Conservation (phyloP, 2,113 vertebrate genomes). For the Tylochromis polylepis region DNA sequence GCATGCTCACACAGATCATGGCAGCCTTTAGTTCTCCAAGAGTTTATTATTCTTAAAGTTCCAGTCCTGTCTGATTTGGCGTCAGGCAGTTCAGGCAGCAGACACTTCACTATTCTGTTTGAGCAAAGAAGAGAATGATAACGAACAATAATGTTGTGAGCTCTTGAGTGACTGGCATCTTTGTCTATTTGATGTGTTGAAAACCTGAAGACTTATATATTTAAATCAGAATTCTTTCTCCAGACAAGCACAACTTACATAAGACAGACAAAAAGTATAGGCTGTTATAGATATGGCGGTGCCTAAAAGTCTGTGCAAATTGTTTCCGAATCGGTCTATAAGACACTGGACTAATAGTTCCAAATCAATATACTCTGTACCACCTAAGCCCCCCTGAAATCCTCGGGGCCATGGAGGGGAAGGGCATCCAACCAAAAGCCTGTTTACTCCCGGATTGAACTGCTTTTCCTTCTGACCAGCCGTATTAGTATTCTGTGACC, state of each 20-base stretch:
- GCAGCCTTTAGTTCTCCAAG: background rate
- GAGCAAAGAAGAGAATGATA: background rate
- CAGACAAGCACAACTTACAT: background rate
- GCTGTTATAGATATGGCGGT: background rate
- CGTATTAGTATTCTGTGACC: constrained; percentile 73
- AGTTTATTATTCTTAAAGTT: background rate
- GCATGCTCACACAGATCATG: background rate
- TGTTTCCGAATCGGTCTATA: background rate
- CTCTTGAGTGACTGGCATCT: background rate
- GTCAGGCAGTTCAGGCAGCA: background rate
- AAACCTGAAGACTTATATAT: background rate
- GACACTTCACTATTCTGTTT: background rate
- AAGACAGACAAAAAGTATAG: background rate
- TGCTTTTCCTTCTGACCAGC: constrained; percentile 36
- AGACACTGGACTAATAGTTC: constrained; percentile 6
- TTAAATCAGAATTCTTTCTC: background rate
- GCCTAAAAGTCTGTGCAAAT: background rate
- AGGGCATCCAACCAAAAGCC: constrained; percentile 17
- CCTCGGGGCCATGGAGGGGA: background rate
- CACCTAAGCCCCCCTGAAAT: background rate
- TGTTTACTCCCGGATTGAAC: constrained; percentile 58
- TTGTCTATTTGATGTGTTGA: background rate
- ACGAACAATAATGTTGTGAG: background rate
- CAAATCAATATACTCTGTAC: constrained; percentile 36
- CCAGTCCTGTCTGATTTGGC: background rate